Conservation (phyloP, 1,140 invertebrate species). For the Pachyrhynchus sulphureomaculatus region DNA sequence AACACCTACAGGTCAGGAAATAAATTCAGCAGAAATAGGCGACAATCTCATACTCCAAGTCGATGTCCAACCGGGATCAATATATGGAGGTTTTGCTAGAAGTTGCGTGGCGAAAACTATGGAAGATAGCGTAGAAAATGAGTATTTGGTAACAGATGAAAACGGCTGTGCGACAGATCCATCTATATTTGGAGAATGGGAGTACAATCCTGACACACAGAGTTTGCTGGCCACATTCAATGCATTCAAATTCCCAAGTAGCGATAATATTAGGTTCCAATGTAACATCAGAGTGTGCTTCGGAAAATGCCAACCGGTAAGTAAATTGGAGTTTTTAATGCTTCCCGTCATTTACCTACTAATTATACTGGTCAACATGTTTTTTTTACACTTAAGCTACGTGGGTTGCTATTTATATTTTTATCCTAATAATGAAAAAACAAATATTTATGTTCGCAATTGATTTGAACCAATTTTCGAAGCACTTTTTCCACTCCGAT, state of each 20-base stretch:
- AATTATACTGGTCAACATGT: conserved; percentile 25
- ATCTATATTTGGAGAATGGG: conserved; percentile 91
- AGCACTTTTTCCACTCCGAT: too few relatives aligned
- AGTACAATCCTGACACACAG: conserved; percentile 79
- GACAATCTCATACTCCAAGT: conserved; percentile 89
- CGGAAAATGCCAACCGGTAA: conserved; percentile 90
- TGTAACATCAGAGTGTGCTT: conserved; percentile 95
- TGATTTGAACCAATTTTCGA: too few relatives aligned
- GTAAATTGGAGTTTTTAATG: conserved; percentile 41
- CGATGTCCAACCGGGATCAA: conserved; percentile 88
- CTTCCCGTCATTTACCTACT: not conserved
- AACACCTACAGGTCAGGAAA: conserved; percentile 81
- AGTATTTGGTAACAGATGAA: conserved; percentile 90
- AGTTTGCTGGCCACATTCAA: conserved; percentile 85
- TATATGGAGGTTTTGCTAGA: conserved; percentile 91
- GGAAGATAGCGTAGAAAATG: conserved; percentile 85
- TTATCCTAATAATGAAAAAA: too few relatives aligned
- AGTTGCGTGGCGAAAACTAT: conserved; percentile 92
- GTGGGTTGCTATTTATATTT: too few relatives aligned
- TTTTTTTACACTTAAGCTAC: too few relatives aligned
- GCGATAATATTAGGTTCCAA: conserved; percentile 93
- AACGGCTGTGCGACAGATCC: conserved; percentile 92
- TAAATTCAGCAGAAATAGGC: conserved; percentile 88
- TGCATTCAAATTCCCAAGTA: conserved; percentile 94
- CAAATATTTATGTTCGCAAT: too few relatives aligned